phyloP scores from a whole-genome alignment of 2,888 invertebrate species.

The Diarsia dahlii region DNA sequence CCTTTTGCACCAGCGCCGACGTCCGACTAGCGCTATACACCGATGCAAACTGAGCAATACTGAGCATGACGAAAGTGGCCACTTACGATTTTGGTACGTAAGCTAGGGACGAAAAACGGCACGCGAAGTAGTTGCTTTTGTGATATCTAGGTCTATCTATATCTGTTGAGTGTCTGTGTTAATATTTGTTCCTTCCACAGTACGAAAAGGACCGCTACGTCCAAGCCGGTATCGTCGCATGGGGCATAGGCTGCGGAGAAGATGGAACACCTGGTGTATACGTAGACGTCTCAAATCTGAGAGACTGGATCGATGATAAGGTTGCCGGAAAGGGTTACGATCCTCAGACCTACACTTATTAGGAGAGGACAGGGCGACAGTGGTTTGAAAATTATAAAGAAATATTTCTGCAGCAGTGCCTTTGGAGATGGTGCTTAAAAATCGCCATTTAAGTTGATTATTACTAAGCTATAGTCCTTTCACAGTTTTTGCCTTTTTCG shows the following conservation, averaged over 20 bases:
- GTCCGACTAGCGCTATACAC: no score
- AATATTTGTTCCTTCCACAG: slow-evolving; percentile 67
- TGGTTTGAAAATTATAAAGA: slow-evolving; percentile 18
- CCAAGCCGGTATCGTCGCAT: slow-evolving; percentile 93
- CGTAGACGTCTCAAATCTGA: slow-evolving; percentile 92
- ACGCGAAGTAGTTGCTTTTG: no score
- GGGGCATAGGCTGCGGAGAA: slow-evolving; percentile 95
- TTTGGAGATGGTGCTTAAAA: neutral
- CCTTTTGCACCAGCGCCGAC: no score
- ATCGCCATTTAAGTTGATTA: neutral
- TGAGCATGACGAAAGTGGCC: no score
- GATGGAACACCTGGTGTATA: slow-evolving; percentile 94
- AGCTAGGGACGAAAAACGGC: no score
- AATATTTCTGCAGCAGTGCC: neutral
- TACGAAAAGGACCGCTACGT: slow-evolving; percentile 76
- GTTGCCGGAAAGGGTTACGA: slow-evolving; percentile 86
- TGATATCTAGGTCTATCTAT: no score
- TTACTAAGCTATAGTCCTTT: neutral
- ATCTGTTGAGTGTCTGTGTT: neutral
- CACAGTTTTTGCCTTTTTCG: neutral
- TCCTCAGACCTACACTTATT: slow-evolving; percentile 73
- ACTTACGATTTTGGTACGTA: no score
- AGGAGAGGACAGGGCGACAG: slow-evolving; percentile 18
- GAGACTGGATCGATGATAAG: slow-evolving; percentile 93
- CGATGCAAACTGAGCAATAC: no score